Evolutionary conservation across 2,797 vertebrate species (phyloP).

Genomic region (Peromyscus eremicus): DNA sequence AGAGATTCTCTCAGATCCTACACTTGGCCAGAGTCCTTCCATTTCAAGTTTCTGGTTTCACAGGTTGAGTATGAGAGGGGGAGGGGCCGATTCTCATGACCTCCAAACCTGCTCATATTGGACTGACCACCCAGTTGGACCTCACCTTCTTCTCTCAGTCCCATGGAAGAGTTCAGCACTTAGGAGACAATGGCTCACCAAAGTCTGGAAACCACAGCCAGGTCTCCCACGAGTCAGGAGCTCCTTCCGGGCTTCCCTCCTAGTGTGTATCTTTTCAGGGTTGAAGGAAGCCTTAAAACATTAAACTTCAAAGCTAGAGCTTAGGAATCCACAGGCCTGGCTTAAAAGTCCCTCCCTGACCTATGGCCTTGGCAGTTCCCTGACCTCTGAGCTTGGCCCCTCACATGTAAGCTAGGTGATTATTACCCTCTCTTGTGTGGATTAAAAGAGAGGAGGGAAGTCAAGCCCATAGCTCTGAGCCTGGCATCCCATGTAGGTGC

Average conservation of each 20-base stretch:
- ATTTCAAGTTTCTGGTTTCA: background rate
- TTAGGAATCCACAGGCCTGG: background rate
- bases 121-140: background rate
- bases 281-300: background rate
- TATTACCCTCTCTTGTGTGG: background rate
- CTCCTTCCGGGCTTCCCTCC: background rate
- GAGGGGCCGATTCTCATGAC: background rate
- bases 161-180: background rate
- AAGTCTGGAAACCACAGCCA: background rate
- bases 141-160: background rate
- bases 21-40: background rate
- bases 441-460: background rate
- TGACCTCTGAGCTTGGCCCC: background rate
- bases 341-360: background rate
- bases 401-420: background rate
- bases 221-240: background rate
- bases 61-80: too few species aligned
- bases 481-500: background rate
- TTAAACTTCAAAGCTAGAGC: background rate
- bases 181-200: fast-evolving
- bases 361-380: background rate
- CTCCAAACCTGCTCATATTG: background rate
- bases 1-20: background rate
- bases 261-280: background rate
- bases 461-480: slow-evolving; percentile 3